Evolutionary conservation across 2,113 vertebrate species (phyloP).

Genomic region (Taurulus bubalis): DNA sequence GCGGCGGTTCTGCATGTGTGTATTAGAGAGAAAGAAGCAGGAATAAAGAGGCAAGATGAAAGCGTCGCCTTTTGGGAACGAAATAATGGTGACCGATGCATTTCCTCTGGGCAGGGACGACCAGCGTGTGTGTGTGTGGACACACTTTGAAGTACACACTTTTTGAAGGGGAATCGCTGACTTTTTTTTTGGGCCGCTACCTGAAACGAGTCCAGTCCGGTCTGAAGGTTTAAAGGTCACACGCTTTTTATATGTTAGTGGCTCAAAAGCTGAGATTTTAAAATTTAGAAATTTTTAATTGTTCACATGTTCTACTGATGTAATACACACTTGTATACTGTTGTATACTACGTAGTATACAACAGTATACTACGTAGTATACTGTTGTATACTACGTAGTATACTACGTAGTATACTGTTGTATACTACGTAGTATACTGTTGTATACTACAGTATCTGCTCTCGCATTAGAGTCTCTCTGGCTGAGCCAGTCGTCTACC

Average conservation of each 20-base stretch:
- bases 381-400: too few species aligned
- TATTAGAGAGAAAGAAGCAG: conserved; percentile 60
- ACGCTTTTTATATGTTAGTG: neutral
- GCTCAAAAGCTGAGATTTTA: neutral
- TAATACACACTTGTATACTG: neutral
- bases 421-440: too few species aligned
- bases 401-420: too few species aligned
- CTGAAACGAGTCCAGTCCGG: neutral
- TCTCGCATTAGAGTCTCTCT: too few species aligned
- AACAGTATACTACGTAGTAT: too few species aligned
- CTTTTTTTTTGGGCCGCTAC: neutral
- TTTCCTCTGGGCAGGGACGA: conserved; percentile 51
- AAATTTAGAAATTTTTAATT: neutral
- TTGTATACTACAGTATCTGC: too few species aligned
- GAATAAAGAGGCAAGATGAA: conserved; percentile 76
- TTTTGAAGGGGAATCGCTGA: conserved; percentile 24
- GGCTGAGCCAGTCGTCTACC: neutral
- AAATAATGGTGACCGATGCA: conserved; percentile 73
- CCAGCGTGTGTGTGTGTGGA: neutral
- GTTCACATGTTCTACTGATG: neutral
- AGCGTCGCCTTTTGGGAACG: conserved; percentile 59
- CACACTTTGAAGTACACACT: conserved; percentile 52
- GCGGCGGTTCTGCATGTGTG: conserved; percentile 55
- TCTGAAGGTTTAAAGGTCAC: neutral
- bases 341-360: too few species aligned